Base-by-base conservation (phyloP, 2,113 vertebrate genomes). In the Pseudopodoces humilis region DNA sequence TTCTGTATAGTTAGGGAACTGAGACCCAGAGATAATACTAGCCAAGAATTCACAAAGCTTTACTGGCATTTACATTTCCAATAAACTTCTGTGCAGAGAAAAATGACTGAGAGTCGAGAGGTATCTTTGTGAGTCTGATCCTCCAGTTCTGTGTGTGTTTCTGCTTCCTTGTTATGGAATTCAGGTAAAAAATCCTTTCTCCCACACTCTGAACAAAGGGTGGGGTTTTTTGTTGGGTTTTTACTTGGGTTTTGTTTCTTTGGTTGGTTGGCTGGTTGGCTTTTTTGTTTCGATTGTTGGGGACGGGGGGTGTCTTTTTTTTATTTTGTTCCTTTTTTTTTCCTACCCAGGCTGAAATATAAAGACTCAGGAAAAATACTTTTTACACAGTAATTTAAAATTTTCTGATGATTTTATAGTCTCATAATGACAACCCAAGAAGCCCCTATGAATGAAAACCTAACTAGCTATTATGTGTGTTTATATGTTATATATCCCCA, bases 21-120 rank as follows among this genome's bases (percentile, higher is more conserved):
- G 86, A 96, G 64, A 86, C 80, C 13, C 56, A 77, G 91, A 77
- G 90, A 90, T 90, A 88, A 86, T 37, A 86, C 8, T 6, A 74
- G 39, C 35, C 50, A 67, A 77, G 56, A 60, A 83, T 70, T 81
- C 86, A 83, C 35, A 47, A 71, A 74, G 49, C 41, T 74, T 86
- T 75, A 88, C 8, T 50, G 39, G 47, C 71, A 86, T 88, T 81
- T 75, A 81, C 14, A 75, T 88, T 83, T 88, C 80, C 60, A 92
- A 81, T 55, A 81, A 28, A 65, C 78, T 92, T 78, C 35, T 33
- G 12, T 37, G 71, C 33, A 71, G 56, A 88, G 33, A 88, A 90
- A 97, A 71, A 88, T n/a, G 35, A 86, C 50, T 39, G 69, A 67
- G 30, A 90, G 18, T 27, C 59, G 39, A 88, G 85, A 82, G 22